Conservation (phyloP, 2,113 vertebrate genomes). For the Oncorhynchus masou region DNA sequence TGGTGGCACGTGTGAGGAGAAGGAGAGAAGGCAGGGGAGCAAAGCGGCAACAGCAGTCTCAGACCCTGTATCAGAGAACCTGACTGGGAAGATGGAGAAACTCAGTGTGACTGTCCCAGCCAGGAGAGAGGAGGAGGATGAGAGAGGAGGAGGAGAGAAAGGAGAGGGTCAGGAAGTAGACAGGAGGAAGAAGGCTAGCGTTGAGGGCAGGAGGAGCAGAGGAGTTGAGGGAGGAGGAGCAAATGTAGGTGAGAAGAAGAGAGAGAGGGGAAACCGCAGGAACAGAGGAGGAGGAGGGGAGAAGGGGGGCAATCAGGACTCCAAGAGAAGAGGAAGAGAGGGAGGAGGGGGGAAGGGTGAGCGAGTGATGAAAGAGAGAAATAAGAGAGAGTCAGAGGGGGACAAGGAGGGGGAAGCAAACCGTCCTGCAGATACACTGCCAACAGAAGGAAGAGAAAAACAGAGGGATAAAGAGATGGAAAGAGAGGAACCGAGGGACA, state of each 20-base stretch:
- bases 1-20: constrained; percentile 38
- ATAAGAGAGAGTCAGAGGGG: constrained; percentile 24
- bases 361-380: constrained; percentile 31
- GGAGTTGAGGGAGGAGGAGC: constrained; percentile 59
- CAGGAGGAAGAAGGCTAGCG: constrained; percentile 49
- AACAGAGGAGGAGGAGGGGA: constrained; percentile 47
- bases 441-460: no score
- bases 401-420: constrained; percentile 46
- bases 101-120: constrained; percentile 66
- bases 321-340: constrained; percentile 41
- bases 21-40: constrained; percentile 36
- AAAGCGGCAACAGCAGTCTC: constrained; percentile 20
- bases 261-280: constrained; percentile 50
- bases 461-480: constrained; percentile 11
- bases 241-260: constrained; percentile 53
- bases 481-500: constrained; percentile 50
- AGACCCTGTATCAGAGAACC: constrained; percentile 58
- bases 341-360: constrained; percentile 53
- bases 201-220: constrained; percentile 50
- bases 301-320: constrained; percentile 50
- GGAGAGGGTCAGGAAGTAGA: constrained; percentile 33
- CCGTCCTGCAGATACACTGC: no score
- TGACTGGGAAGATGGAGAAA: constrained; percentile 73
- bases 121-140: constrained; percentile 24
- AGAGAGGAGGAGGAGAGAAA: constrained; percentile 10